Evolutionary conservation across 2,113 vertebrate species (phyloP).

Genomic region (Microtus pennsylvanicus): DNA sequence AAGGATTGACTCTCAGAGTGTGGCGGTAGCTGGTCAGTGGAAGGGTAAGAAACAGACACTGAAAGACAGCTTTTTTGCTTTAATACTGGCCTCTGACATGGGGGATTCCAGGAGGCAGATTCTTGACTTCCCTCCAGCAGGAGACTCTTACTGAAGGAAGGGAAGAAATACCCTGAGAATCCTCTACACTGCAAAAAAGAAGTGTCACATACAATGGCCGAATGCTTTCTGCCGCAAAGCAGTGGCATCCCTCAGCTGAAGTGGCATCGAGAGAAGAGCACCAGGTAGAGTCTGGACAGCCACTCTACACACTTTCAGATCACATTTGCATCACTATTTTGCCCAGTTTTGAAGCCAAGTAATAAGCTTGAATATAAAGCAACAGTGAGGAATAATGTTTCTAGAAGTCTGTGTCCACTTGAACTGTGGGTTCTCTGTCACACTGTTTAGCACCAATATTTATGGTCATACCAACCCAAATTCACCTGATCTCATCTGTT

Average conservation of each 20-base stretch:
- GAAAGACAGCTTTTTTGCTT: neutral
- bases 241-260: neutral
- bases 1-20: neutral
- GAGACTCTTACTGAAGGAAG: neutral
- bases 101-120: neutral
- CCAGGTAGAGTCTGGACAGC: neutral
- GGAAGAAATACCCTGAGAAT: neutral
- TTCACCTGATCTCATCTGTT: neutral
- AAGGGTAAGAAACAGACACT: neutral
- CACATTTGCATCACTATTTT: neutral
- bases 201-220: neutral
- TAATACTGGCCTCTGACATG: neutral
- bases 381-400: neutral
- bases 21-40: neutral
- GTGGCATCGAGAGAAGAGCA: neutral
- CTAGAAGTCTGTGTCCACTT: neutral
- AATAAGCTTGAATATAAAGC: neutral
- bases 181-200: neutral
- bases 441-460: neutral
- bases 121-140: neutral
- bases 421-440: neutral
- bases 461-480: neutral
- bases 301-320: neutral
- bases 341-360: neutral
- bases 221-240: neutral